phyloP scores from a whole-genome alignment of 1,140 invertebrate genomes.

The Trachelipus rathkii region DNA sequence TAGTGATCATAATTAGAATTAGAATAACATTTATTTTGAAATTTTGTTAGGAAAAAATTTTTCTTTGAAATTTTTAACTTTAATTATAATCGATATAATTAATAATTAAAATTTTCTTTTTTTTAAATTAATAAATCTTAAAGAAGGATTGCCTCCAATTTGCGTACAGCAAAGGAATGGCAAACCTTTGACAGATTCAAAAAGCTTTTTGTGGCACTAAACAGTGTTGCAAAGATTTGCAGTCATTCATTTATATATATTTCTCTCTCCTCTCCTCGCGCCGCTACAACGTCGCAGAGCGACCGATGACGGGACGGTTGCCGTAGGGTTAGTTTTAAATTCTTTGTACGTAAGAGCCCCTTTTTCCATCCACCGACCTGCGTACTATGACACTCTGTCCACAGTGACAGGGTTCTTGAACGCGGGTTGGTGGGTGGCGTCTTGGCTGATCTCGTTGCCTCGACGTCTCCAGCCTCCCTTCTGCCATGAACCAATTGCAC shows the following conservation, averaged over 20 bases:
- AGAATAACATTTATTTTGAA: too few relatives aligned
- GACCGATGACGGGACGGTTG: constrained; percentile 43
- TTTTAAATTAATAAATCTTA: too few relatives aligned
- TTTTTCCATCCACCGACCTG: constrained; percentile 30
- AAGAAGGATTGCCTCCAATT: not conserved
- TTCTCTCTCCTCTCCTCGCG: constrained; percentile 27
- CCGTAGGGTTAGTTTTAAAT: constrained; percentile 42
- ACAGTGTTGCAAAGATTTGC: constrained; percentile 12
- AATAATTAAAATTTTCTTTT: too few relatives aligned
- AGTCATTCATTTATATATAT: constrained; percentile 33
- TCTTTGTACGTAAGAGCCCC: constrained; percentile 7
- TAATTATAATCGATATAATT: too few relatives aligned
- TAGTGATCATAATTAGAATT: too few relatives aligned
- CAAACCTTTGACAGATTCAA: not conserved
- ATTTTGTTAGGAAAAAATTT: too few relatives aligned
- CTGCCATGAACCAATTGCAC: constrained; percentile 3
- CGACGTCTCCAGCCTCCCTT: constrained; percentile 1
- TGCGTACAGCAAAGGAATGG: not conserved
- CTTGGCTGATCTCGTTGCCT: constrained; percentile 2
- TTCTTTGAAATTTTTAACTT: too few relatives aligned
- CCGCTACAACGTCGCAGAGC: constrained; percentile 33
- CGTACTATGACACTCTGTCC: constrained; percentile 12
- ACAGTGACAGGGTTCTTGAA: not conserved
- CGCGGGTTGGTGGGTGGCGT: constrained; percentile 6
- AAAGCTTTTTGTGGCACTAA: not conserved